These are phyloP conservation scores for Chloebia gouldiae DNA, from an alignment of 2,113 vertebrate genomes.

Conservation along the genomic window DNA sequence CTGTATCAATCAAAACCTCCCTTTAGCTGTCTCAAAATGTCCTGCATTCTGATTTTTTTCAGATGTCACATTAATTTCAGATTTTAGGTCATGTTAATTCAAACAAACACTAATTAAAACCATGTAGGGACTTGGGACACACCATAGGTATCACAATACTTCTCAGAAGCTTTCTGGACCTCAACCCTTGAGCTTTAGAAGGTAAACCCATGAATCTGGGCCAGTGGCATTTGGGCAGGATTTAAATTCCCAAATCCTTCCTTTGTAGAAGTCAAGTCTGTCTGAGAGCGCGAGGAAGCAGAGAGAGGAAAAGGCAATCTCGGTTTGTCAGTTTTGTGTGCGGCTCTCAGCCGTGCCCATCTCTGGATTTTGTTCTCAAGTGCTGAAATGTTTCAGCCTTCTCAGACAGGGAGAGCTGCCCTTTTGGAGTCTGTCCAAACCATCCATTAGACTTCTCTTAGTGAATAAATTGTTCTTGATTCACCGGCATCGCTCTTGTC, in stretches of 20 bases:
- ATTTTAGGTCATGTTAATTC: not conserved
- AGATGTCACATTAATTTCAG: not conserved
- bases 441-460: slow-evolving; percentile 52
- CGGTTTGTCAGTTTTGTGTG: fast-evolving
- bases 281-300: not conserved
- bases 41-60: not conserved
- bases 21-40: not conserved
- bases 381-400: not conserved
- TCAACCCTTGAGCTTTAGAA: not conserved
- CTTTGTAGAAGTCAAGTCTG: not conserved
- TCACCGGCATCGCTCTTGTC: not conserved
- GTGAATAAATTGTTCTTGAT: not conserved
- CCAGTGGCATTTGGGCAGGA: not conserved
- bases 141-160: not conserved
- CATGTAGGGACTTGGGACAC: fast-evolving
- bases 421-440: slow-evolving; percentile 51
- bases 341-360: not conserved
- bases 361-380: slow-evolving; percentile 26
- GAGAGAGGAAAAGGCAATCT: not conserved
- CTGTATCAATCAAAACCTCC: not conserved
- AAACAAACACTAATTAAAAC: not conserved
- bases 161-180: not conserved
- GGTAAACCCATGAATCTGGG: not conserved
- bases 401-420: not conserved
- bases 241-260: not conserved